Percentiles rank a stretch among this genome's conserved stretches.
These are phyloP conservation scores for Notodonta ziczac DNA, from an alignment of 2,888 invertebrate species.

Conservation along the genomic window DNA sequence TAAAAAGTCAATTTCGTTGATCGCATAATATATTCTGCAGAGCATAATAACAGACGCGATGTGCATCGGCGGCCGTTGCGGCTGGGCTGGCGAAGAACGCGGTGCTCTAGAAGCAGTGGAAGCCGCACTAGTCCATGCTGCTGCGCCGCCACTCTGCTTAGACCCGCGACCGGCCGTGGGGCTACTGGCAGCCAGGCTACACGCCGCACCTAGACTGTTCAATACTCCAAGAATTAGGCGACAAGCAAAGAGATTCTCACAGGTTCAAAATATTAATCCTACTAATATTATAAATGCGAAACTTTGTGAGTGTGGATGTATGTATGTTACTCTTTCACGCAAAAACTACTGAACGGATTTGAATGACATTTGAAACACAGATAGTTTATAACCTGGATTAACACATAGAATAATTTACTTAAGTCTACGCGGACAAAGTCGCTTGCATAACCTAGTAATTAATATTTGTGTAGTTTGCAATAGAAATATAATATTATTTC, in stretches of 20 bases:
- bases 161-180: constrained; percentile 94
- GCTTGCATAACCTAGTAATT: no score
- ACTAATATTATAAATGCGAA: no score
- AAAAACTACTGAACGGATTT: no score
- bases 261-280: constrained; percentile 67
- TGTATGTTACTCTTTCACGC: no score
- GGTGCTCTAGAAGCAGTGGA: constrained; percentile 87
- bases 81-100: constrained; percentile 91
- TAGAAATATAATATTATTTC: no score
- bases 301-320: no score
- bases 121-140: constrained; percentile 93
- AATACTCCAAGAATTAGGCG: constrained; percentile 90
- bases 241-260: constrained; percentile 91
- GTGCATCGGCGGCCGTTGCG: constrained; percentile 80
- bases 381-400: no score
- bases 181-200: constrained; percentile 89
- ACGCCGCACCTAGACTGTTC: constrained; percentile 89
- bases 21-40: constrained; percentile 56
- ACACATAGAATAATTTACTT: no score
- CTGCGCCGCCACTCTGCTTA: constrained; percentile 94
- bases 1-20: no score
- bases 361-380: no score
- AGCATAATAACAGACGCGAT: constrained; percentile 87
- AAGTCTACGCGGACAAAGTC: no score
- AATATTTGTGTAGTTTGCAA: neutral